Conservation (phyloP, 2,888 invertebrate species). For the Drosophila borborema region DNA sequence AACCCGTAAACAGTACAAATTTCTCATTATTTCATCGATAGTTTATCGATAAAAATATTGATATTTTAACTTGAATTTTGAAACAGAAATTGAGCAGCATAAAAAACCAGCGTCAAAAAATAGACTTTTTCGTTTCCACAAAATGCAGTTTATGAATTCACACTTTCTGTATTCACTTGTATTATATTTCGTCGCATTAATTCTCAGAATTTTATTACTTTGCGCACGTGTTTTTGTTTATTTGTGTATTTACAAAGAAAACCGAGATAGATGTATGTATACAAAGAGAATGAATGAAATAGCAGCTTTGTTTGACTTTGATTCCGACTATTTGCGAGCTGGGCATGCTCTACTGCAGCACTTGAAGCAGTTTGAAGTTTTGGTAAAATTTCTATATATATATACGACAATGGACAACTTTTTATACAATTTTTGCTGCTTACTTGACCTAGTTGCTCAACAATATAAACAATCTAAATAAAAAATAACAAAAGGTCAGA, state of each 20-base stretch:
- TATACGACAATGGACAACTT: not conserved
- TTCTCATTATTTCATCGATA: too few species aligned
- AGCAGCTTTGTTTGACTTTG: not conserved
- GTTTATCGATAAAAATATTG: too few species aligned
- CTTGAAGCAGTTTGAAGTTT: not conserved
- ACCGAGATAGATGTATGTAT: not conserved
- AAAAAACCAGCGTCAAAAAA: not conserved
- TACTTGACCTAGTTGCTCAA: conserved; percentile 1
- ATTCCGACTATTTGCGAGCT: not conserved
- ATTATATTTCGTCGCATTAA: not conserved
- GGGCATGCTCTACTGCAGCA: not conserved
- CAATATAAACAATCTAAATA: not conserved
- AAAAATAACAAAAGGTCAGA: not conserved
- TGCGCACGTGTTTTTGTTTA: not conserved
- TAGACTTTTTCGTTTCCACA: not conserved
- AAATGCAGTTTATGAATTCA: not conserved
- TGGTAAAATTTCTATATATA: not conserved
- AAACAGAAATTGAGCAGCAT: not conserved
- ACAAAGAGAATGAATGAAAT: not conserved
- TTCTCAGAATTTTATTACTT: not conserved
- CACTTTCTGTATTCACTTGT: not conserved
- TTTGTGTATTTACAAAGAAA: not conserved
- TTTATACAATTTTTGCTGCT: not conserved
- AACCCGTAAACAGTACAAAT: too few species aligned
- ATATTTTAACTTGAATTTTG: too few species aligned